Evolutionary conservation across 2,113 vertebrate species (phyloP).

Genomic region (Rana temporaria): DNA sequence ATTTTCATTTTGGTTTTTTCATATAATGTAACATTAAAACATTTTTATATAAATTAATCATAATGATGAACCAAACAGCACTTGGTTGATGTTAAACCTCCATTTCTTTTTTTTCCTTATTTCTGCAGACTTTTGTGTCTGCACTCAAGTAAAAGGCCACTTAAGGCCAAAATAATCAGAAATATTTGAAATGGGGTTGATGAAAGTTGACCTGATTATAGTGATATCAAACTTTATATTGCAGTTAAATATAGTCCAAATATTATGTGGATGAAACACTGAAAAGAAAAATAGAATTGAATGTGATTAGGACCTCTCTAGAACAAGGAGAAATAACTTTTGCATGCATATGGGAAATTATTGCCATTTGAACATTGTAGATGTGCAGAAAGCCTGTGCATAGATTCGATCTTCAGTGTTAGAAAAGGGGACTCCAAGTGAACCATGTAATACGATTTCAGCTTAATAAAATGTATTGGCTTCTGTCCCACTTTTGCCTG

Average conservation of each 20-base stretch:
- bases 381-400: slow-evolving; percentile 35
- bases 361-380: slow-evolving; percentile 52
- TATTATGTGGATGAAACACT: slow-evolving; percentile 33
- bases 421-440: slow-evolving; percentile 45
- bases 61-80: slow-evolving; percentile 18
- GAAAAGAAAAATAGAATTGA: slow-evolving; percentile 38
- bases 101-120: slow-evolving; percentile 4
- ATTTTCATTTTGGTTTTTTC: slow-evolving; percentile 22
- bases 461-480: slow-evolving; percentile 51
- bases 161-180: slow-evolving; percentile 54
- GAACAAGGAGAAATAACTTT: slow-evolving; percentile 34
- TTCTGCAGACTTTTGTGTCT: slow-evolving; percentile 30
- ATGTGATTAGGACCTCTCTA: slow-evolving; percentile 33
- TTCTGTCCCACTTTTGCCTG: slow-evolving; percentile 29
- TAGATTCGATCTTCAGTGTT: slow-evolving; percentile 48
- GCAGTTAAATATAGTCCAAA: slow-evolving; percentile 47
- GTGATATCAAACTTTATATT: slow-evolving; percentile 49
- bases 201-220: slow-evolving; percentile 55
- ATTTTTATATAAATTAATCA: slow-evolving; percentile 24
- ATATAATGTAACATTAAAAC: slow-evolving; percentile 15
- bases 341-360: slow-evolving; percentile 55
- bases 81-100: slow-evolving; percentile 24
- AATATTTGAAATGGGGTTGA: slow-evolving; percentile 43
- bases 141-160: slow-evolving; percentile 48
- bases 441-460: slow-evolving; percentile 57